phyloP scores from a whole-genome alignment of 2,888 invertebrate genomes.

The Xanthia togata region DNA sequence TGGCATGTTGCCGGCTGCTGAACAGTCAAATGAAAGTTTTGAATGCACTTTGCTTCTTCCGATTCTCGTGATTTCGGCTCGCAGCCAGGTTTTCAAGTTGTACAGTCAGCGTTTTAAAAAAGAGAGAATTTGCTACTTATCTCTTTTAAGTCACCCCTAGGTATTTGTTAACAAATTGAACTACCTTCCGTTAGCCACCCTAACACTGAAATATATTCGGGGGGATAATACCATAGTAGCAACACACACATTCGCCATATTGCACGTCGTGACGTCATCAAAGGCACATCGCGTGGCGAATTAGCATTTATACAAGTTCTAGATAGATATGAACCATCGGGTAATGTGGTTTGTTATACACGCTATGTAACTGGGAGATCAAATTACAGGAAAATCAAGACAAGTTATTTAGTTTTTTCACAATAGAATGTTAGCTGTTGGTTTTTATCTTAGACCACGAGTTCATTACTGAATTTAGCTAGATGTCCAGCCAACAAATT shows the following conservation, averaged over 20 bases:
- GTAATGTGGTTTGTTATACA: constrained; percentile 9
- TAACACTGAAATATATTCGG: neutral
- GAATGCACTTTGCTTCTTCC: constrained; percentile 25
- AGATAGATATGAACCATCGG: constrained; percentile 25
- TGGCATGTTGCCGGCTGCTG: constrained; percentile 47
- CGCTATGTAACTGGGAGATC: constrained; percentile 10
- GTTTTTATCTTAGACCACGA: neutral
- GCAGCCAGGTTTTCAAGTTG: constrained; percentile 30
- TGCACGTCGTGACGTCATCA: constrained; percentile 46
- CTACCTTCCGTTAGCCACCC: neutral
- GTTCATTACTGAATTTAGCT: neutral
- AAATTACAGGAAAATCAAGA: neutral
- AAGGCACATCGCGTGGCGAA: constrained; percentile 21
- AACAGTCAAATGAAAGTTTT: constrained; percentile 32
- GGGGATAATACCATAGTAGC: constrained; percentile 4
- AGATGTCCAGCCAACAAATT: neutral
- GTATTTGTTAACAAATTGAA: neutral
- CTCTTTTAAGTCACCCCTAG: neutral
- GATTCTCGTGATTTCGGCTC: constrained; percentile 33
- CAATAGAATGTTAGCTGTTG: neutral
- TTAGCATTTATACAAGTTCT: constrained; percentile 48
- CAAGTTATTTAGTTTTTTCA: neutral
- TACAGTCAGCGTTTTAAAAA: neutral
- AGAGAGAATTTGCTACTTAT: neutral
- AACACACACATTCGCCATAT: constrained; percentile 8